Conservation (phyloP, 2,113 vertebrate species). For the Oceanites oceanicus region DNA sequence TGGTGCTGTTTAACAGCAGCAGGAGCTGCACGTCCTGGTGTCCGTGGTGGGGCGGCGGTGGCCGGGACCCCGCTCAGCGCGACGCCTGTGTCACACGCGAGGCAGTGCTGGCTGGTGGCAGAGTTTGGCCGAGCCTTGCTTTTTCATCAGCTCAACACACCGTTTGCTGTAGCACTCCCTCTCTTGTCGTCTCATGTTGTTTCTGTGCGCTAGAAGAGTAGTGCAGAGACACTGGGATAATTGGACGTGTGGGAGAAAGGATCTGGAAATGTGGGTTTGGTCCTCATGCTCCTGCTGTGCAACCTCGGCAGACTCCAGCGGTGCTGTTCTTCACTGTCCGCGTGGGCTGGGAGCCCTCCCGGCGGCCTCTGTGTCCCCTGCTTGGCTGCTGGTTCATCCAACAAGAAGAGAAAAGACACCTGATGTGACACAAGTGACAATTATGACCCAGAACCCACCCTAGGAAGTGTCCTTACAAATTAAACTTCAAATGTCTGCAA, state of each 20-base stretch:
- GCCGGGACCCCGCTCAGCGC: fast-evolving
- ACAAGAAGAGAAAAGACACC: neutral
- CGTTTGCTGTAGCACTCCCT: neutral
- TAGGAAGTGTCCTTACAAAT: neutral
- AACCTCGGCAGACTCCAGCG: fast-evolving
- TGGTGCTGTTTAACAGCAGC: neutral
- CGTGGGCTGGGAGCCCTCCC: neutral
- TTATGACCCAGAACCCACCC: neutral
- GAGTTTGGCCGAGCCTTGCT: neutral
- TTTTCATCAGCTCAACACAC: neutral
- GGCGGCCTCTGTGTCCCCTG: neutral
- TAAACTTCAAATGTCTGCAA: neutral
- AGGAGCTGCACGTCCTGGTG: neutral
- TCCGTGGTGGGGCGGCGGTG: fast-evolving
- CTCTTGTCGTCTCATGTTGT: neutral
- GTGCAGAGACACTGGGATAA: neutral
- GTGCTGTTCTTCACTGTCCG: neutral
- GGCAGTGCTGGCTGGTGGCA: neutral
- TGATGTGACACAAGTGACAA: neutral
- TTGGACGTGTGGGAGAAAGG: neutral
- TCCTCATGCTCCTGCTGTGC: neutral
- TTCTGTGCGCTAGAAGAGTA: neutral
- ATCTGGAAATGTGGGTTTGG: neutral
- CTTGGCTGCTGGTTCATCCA: neutral
- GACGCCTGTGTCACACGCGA: fast-evolving